Base-by-base conservation (phyloP, 2,888 invertebrate genomes). In the Parnassius glacialis region DNA sequence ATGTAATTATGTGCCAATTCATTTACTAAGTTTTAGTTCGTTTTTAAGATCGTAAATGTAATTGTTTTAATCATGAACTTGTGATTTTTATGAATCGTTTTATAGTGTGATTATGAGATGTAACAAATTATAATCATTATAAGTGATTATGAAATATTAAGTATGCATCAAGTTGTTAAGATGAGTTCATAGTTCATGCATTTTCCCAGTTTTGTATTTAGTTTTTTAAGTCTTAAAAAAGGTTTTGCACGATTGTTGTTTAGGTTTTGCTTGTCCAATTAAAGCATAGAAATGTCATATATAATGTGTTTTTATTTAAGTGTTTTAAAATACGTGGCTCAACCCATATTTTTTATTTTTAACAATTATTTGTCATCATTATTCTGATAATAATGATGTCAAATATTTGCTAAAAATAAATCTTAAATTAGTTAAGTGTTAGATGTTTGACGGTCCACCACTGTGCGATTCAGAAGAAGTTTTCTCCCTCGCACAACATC, bases 1-100 rank as follows among this genome's bases (percentile, higher is more conserved):
- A 80, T 75, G 66, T 68, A 71, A 76, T 85, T 88, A 85, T 90
- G 86, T 87, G 84, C 80, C 86, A 81, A 83, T 75, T 68, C 75
- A 73, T 75, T 78, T 78, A 81, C 80, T 77, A 71, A 74, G 74
- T 69, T 70, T 65, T 65, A 66, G 66, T 72, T 71, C 59, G 44
- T 66, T 74, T 73, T 74, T 73, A 72, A 71, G 71, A 73, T 72
- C 71, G 56, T 64, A 68, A 64, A 69, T 80, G 74, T 73, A 75
- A 79, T 78, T 80, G 64, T 76, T 88, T 90, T 88, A 90, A 90
- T 89, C 87, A 86, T 90, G 89, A 90, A 90, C 88, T 84, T 78
- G 73, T 84, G 88, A 89, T 90, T 87, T 77, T 72, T 77, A 81
- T 81, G 71, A 72, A 75, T 79, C 69, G 76, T 58, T 89, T 90